Evolutionary conservation across 2,113 vertebrate species (phyloP), one percentile per base, ranked within the genome.

Genomic region (Blennius ocellaris): DNA sequence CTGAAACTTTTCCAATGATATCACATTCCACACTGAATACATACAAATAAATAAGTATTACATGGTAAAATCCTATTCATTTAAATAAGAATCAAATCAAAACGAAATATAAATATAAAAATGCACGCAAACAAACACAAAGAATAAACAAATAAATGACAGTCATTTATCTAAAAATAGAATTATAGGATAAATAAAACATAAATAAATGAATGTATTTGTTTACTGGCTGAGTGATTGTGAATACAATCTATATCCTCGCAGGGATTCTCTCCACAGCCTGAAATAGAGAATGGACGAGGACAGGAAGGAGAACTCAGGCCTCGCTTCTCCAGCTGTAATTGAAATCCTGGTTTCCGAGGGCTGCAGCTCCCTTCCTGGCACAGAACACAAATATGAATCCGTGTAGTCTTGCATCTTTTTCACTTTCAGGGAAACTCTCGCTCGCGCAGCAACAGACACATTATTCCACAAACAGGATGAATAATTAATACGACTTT

Each of bases 401-500:
- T 5, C 16, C 47, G 39, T 14, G 52, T 45, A 5, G 14, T 9
- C 17, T 54, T 40, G 17, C n/a, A 56, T 60, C 11, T 63, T 77
- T 77, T 60, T 38, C 38, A 12, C 49, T 61, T 37, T 12, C 1
- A 6, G 40, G 10, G 12, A 5, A 57, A 60, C 48, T 54, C 16
- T 62, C 11, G 0, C 0, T 10, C 62, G 21, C 52, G 50, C 53
- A 52, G 11, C 41, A 52, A 53, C 41, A 66, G 36, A 45, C 8
- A 55, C 59, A 57, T 80, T 69, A 71, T 73, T 62, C 80, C 66
- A 73, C 62, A 70, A 64, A 73, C 30, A 16, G n/a, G 55, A 76
- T 88, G 52, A 88, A 85, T 87, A 81, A 82, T 83, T 75, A 61
- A 89, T 65, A 54, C 21, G 41, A 38, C 47, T 67, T 74, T 69